These are phyloP conservation scores for Tokudaia muenninki DNA, from an alignment of 2,797 vertebrate species.

Conservation along the genomic window DNA sequence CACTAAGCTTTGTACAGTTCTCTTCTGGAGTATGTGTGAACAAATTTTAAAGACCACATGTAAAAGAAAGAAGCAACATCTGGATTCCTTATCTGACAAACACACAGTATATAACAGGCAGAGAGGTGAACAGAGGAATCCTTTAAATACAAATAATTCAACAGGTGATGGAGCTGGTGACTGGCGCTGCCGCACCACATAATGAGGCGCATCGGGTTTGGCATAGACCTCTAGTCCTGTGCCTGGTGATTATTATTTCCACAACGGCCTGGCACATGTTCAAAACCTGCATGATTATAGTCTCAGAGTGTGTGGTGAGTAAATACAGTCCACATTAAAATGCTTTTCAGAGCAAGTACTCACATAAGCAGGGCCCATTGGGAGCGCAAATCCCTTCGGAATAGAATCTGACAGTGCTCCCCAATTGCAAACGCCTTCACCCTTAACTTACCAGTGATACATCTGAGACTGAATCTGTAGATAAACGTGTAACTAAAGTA, in stretches of 20 bases:
- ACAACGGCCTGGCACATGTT: not conserved
- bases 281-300: not conserved
- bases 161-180: not conserved
- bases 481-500: not conserved
- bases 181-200: not conserved
- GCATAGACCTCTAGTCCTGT: not conserved
- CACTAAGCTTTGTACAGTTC: not conserved
- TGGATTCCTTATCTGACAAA: not conserved
- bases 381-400: not conserved
- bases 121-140: not conserved
- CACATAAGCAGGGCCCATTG: not conserved
- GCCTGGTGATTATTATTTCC: not conserved
- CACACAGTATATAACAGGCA: not conserved
- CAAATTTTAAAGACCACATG: constrained; percentile 25
- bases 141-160: not conserved
- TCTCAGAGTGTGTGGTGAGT: not conserved
- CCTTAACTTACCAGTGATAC: not conserved
- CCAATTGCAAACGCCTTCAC: not conserved
- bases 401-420: not conserved
- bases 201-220: not conserved
- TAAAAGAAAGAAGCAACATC: constrained; percentile 4
- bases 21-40: not conserved
- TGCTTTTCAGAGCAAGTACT: not conserved
- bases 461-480: not conserved
- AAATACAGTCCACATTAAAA: constrained; percentile 3